Evolutionary conservation across 2,113 vertebrate species (phyloP).

Genomic region (Barnardius zonarius): DNA sequence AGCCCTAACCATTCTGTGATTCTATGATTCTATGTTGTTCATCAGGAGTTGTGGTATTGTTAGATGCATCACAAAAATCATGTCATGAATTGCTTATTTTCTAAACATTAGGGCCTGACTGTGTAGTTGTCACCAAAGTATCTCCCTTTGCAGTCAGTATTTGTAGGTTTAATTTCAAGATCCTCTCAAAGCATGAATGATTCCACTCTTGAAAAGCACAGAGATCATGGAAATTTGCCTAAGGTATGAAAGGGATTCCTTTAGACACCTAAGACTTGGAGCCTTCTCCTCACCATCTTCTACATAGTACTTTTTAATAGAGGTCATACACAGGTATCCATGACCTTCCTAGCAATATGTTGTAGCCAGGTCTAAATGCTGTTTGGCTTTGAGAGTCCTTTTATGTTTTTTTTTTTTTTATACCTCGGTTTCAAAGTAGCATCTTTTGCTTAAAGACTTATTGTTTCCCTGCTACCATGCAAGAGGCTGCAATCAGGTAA

Average conservation of each 20-base stretch:
- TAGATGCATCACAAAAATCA: neutral
- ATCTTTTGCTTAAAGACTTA: neutral
- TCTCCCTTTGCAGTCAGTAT: neutral
- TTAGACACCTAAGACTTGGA: neutral
- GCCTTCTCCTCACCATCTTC: neutral
- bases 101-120: neutral
- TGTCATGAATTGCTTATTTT: neutral
- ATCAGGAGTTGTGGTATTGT: neutral
- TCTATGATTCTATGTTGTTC: neutral
- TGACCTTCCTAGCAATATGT: neutral
- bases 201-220: neutral
- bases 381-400: neutral
- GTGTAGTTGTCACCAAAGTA: neutral
- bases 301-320: neutral
- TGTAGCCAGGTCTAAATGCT: neutral
- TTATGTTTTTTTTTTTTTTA: conserved; percentile 2
- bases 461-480: neutral
- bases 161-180: neutral
- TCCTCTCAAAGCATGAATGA: neutral
- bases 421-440: neutral
- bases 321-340: neutral
- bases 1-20: neutral
- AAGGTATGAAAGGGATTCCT: neutral
- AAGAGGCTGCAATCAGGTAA: neutral
- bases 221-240: neutral